Evolutionary conservation across 2,113 vertebrate species (phyloP), one percentile per base, ranked within the genome.

Genomic region (Petroica traversi): DNA sequence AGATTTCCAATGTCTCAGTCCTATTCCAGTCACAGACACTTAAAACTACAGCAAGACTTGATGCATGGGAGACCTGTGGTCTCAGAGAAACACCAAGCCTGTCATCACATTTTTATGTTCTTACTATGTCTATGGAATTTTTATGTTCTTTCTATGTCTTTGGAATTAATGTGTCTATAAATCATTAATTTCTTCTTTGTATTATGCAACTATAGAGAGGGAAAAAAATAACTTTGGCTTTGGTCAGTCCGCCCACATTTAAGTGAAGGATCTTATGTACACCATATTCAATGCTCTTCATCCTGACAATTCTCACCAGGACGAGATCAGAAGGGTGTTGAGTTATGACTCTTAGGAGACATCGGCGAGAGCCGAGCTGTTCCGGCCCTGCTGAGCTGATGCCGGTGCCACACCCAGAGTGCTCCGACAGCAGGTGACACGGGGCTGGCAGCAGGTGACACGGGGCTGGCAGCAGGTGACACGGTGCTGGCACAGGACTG

Each of bases 401-500:
- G 57, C 2, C 6, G 8, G 8, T 38, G 71, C 16, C 55, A 20
- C 51, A 41, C 8, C 1, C 20, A 2, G 23, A 17, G 19, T 25
- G 64, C 55, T 57, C 34, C 14, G 48, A 4, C 46, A 16, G 29
- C 17, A 0, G 41, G 38, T 59, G 63, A 14, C 64, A 49, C 14
- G 8, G 29, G 7, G 34, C 52, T 40, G 63, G 8, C 54, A 41
- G 45, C 13, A 38, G 43, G 31, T 14, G 72, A n/a, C 12, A 0
- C 54, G 1, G 12, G 1, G 12, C 28, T 49, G 34, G 43, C 12
- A 36, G 81, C 43, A 12, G 43, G 31, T 15, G 73, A 34, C 12
- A 0, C 54, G 0, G 11, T 2, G 12, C 29, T 49, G 34, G 0
- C 49, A 2, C 57, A 16, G 41, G 11, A 15, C 26, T 33, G 11